phyloP scores from a whole-genome alignment of 1,140 invertebrate species.

The Oryctes rhinoceros region DNA sequence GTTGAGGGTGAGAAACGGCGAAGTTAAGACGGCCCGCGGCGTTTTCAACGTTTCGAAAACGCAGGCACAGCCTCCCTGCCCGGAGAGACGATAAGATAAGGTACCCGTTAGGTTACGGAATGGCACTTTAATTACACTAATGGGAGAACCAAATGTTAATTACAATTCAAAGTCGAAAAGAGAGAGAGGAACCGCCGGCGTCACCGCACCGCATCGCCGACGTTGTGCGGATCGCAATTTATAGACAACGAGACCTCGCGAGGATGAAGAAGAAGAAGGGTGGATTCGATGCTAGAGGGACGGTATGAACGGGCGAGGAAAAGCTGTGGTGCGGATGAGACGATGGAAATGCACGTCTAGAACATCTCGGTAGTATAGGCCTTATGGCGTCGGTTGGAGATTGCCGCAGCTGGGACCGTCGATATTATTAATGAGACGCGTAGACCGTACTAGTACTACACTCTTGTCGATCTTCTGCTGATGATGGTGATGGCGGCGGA shows the following conservation, averaged over 20 bases:
- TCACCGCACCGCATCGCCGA: neutral
- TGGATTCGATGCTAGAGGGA: neutral
- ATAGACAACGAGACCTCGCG: conserved; percentile 56
- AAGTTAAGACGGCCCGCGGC: conserved; percentile 50
- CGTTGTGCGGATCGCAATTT: conserved; percentile 56
- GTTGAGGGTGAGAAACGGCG: conserved; percentile 41
- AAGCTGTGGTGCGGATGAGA: conserved; percentile 58
- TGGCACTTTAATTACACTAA: conserved; percentile 77
- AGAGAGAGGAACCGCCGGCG: conserved; percentile 57
- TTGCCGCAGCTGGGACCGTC: conserved; percentile 58
- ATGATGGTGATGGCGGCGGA: conserved; percentile 22
- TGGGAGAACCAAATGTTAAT: conserved; percentile 77
- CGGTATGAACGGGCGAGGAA: conserved; percentile 32
- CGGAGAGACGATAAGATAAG: conserved; percentile 60
- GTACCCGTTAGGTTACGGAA: conserved; percentile 59
- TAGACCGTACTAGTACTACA: conserved; percentile 37
- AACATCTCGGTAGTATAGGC: neutral
- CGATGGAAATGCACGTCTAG: conserved; percentile 50
- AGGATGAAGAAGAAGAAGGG: conserved; percentile 41
- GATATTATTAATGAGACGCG: conserved; percentile 58
- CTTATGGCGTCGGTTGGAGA: conserved; percentile 44
- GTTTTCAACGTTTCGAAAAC: conserved; percentile 44
- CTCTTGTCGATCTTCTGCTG: conserved; percentile 33
- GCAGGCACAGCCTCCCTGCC: conserved; percentile 45
- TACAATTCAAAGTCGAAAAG: conserved; percentile 75